These are phyloP conservation scores for Emydoidea blandingii DNA, from an alignment of 2,797 vertebrate genomes.

Conservation along the genomic window DNA sequence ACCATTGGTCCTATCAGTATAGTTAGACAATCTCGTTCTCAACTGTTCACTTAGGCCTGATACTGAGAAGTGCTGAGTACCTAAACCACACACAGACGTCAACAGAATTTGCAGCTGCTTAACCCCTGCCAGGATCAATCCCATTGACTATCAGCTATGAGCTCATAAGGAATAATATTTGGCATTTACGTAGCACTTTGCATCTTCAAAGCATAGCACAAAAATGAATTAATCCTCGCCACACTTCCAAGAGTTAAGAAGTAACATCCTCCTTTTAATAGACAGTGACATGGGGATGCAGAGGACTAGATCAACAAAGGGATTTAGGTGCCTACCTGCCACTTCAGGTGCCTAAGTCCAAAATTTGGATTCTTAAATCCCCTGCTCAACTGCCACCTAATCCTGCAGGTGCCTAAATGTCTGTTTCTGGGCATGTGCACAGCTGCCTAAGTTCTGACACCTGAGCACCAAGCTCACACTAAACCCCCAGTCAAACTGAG, in stretches of 20 bases:
- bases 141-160: not conserved
- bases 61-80: not conserved
- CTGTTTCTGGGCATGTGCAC: not conserved
- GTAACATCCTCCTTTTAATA: not conserved
- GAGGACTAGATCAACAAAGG: not conserved
- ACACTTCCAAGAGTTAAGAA: not conserved
- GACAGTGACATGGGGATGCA: not conserved
- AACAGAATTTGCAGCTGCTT: not conserved
- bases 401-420: not conserved
- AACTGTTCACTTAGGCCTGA: not conserved
- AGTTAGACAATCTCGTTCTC: not conserved
- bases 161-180: not conserved
- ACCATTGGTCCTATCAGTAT: not conserved
- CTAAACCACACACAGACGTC: not conserved
- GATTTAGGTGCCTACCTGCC: not conserved
- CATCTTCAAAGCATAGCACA: not conserved
- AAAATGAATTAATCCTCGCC: not conserved
- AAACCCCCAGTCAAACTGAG: not conserved
- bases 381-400: not conserved
- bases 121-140: not conserved
- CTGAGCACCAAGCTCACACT: not conserved
- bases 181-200: not conserved
- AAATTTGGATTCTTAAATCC: not conserved
- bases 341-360: not conserved
- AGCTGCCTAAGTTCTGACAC: not conserved